Evolutionary conservation across 2,888 invertebrate genomes (phyloP).

Genomic region (Podotricha telesiphe): DNA sequence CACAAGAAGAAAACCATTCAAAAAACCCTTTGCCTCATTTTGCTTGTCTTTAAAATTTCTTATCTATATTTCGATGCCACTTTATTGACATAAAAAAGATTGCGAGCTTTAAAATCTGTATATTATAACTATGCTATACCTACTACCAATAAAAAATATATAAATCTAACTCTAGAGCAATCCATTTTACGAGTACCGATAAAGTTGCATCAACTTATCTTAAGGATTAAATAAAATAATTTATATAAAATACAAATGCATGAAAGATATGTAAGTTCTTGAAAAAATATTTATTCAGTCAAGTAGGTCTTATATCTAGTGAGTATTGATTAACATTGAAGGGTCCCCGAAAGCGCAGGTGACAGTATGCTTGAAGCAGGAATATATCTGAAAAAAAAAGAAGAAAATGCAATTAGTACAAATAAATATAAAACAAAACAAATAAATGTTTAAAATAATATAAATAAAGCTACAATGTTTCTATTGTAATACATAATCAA

Average conservation of each 20-base stretch:
- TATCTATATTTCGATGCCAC: slow-evolving; percentile 53
- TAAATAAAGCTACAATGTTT: too few species aligned
- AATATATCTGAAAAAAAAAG: slow-evolving; percentile 68
- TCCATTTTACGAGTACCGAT: slow-evolving; percentile 44
- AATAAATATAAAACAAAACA: too few species aligned
- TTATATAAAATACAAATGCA: slow-evolving; percentile 74
- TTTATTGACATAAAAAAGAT: slow-evolving; percentile 52
- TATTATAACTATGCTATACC: slow-evolving; percentile 34
- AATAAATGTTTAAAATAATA: too few species aligned
- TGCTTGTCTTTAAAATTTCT: slow-evolving; percentile 73
- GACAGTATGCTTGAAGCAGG: slow-evolving; percentile 59
- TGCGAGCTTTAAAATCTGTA: slow-evolving; percentile 30
- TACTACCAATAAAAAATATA: slow-evolving; percentile 25
- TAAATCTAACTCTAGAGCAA: slow-evolving; percentile 32
- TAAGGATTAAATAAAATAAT: slow-evolving; percentile 50
- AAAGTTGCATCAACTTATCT: slow-evolving; percentile 52
- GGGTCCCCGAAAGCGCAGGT: slow-evolving; percentile 43
- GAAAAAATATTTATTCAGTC: slow-evolving; percentile 68
- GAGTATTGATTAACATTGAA: slow-evolving; percentile 65
- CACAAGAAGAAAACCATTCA: slow-evolving; percentile 72
- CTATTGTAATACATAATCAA: too few species aligned
- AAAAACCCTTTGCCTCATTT: slow-evolving; percentile 78
- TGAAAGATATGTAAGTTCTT: slow-evolving; percentile 66
- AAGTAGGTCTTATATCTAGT: slow-evolving; percentile 65
- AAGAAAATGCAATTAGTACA: slow-evolving; percentile 24